phyloP scores from a whole-genome alignment of 2,888 invertebrate genomes.

The Andrena haemorrhoa region DNA sequence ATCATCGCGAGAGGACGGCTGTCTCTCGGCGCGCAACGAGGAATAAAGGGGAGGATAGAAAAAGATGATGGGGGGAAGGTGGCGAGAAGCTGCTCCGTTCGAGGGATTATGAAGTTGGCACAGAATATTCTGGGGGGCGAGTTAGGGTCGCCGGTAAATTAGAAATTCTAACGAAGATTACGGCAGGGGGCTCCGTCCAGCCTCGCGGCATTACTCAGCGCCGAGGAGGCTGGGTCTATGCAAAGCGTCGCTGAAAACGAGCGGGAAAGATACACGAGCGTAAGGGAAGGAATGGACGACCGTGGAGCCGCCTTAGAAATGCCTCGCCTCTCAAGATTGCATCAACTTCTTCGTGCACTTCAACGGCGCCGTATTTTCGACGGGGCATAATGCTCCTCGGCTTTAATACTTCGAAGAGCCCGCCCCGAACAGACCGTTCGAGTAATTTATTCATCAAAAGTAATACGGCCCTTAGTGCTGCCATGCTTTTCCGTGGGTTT shows the following conservation, averaged over 20 bases:
- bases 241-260: slow-evolving; percentile 29
- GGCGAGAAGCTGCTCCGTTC: neutral
- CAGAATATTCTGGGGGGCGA: slow-evolving; percentile 23
- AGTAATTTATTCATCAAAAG: slow-evolving; percentile 34
- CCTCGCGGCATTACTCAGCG: slow-evolving; percentile 32
- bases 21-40: neutral
- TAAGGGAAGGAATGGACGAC: slow-evolving; percentile 11
- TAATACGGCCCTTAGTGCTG: neutral
- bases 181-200: slow-evolving; percentile 46
- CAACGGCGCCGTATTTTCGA: slow-evolving; percentile 22
- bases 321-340: slow-evolving; percentile 27
- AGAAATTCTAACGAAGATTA: slow-evolving; percentile 78
- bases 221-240: slow-evolving; percentile 32
- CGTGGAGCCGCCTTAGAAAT: neutral
- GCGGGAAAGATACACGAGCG: slow-evolving; percentile 10
- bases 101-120: slow-evolving; percentile 18
- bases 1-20: neutral
- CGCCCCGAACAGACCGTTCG: neutral
- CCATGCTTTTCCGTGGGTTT: neutral
- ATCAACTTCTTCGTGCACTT: slow-evolving; percentile 28
- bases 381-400: slow-evolving; percentile 12
- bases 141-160: slow-evolving; percentile 63
- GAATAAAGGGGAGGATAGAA: neutral
- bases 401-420: slow-evolving; percentile 33
- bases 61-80: neutral